Evolutionary conservation across 2,888 invertebrate genomes (phyloP), one percentile per base, ranked within the genome.

Genomic region (Campaea margaritaria): DNA sequence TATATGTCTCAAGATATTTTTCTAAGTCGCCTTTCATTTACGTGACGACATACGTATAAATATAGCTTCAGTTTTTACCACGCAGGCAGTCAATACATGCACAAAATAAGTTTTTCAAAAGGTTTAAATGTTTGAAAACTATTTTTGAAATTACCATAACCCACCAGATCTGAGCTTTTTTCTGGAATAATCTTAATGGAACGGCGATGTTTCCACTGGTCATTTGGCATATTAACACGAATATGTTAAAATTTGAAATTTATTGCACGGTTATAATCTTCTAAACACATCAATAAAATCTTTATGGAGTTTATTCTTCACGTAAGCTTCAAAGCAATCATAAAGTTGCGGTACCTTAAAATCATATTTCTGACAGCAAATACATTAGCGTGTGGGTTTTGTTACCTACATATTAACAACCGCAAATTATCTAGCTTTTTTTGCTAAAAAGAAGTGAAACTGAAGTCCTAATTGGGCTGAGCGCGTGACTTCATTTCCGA

Each of bases 401-500:
- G 38, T 51, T 51, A 56, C 43, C 43, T 56, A 57, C 38, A 14
- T 59, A 41, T 54, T 58, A 52, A 58, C 43, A 62, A 62, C 62
- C 62, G 55, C 61, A 61, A 62, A 60, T 21, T 21, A 21, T 57
- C 52, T 31, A 31, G 31, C 10, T 7, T 3, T 31, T 31, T 31
- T 31, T 31, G 31, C 31, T 9, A 31, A 54, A 54, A 71, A 74
- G 72, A 80, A 68, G n/a, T 34, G 9, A 58, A 68, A 70, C 58
- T 72, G 67, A 67, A 68, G 64, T 72, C 76, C 80, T 84, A 85
- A 86, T 85, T 82, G 81, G 82, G 72, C 57, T 65, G 69, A 76
- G 83, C 79, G 80, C 86, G 86, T 86, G 86, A 85, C 85, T 83
- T 76, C 75, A 83, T 83, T 81, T 81, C 75, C 70, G 68, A 74